phyloP scores from a whole-genome alignment of 2,888 invertebrate species.

The Gibbula magus region DNA sequence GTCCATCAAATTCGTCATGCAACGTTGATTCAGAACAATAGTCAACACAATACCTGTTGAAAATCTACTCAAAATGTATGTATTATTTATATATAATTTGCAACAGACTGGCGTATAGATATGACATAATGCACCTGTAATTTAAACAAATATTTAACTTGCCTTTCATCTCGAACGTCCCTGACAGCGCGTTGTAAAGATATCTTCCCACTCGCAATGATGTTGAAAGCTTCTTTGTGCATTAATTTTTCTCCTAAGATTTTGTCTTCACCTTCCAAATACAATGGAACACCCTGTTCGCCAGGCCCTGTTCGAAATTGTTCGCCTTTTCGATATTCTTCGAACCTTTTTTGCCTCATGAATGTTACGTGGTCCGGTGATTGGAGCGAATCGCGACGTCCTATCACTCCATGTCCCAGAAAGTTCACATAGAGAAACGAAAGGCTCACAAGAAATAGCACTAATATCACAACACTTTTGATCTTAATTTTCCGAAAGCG shows the following conservation, averaged over 20 bases:
- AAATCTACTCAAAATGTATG: too few relatives aligned
- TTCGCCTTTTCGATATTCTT: constrained; percentile 54
- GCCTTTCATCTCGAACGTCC: constrained; percentile 79
- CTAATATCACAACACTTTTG: neutral
- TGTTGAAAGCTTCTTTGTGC: constrained; percentile 90
- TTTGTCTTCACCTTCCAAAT: constrained; percentile 78
- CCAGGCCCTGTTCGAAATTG: constrained; percentile 66
- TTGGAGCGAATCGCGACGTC: neutral
- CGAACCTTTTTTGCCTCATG: constrained; percentile 44
- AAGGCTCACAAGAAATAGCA: neutral
- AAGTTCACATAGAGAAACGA: neutral
- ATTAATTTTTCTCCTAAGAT: constrained; percentile 81
- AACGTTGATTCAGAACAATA: too few relatives aligned
- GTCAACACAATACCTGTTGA: too few relatives aligned
- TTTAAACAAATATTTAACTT: constrained; percentile 51
- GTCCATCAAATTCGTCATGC: too few relatives aligned
- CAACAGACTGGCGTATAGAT: too few relatives aligned
- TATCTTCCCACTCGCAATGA: constrained; percentile 90
- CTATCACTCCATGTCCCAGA: neutral
- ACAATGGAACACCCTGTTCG: constrained; percentile 68
- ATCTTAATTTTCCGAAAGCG: neutral
- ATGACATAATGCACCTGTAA: neutral
- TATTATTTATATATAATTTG: too few relatives aligned
- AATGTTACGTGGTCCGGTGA: neutral
- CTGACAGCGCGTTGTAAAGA: constrained; percentile 87